Evolutionary conservation across 2,113 vertebrate species (phyloP).

Genomic region (Dasypus novemcinctus): DNA sequence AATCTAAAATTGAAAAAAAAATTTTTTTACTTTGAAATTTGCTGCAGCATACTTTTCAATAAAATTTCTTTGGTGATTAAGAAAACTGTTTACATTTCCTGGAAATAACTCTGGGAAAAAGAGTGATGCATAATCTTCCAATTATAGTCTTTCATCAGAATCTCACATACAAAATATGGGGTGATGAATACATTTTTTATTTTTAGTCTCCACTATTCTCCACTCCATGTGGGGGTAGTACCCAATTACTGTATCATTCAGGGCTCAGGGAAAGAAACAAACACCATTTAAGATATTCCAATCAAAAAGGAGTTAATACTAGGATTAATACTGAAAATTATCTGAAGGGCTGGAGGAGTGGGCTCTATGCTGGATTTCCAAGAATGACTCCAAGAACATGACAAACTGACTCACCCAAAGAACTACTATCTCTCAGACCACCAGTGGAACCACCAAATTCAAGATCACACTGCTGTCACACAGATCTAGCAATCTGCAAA

Average conservation of each 20-base stretch:
- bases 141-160: background rate
- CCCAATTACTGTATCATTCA: background rate
- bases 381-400: background rate
- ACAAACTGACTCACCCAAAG: background rate
- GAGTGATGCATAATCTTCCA: background rate
- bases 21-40: constrained; percentile 47
- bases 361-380: background rate
- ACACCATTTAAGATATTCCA: background rate
- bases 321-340: background rate
- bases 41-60: background rate
- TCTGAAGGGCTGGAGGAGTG: background rate
- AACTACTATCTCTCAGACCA: background rate
- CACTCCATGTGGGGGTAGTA: background rate
- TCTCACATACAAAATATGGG: background rate
- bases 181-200: background rate
- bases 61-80: constrained; percentile 37
- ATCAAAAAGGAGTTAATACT: background rate
- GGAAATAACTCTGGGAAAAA: background rate
- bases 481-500: background rate
- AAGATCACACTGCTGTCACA: background rate
- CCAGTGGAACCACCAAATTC: background rate
- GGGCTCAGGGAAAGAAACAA: background rate
- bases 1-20: constrained; percentile 51
- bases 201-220: background rate
- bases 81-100: constrained; percentile 36